phyloP scores from a whole-genome alignment of 2,113 vertebrate species.

The Steatornis caripensis region DNA sequence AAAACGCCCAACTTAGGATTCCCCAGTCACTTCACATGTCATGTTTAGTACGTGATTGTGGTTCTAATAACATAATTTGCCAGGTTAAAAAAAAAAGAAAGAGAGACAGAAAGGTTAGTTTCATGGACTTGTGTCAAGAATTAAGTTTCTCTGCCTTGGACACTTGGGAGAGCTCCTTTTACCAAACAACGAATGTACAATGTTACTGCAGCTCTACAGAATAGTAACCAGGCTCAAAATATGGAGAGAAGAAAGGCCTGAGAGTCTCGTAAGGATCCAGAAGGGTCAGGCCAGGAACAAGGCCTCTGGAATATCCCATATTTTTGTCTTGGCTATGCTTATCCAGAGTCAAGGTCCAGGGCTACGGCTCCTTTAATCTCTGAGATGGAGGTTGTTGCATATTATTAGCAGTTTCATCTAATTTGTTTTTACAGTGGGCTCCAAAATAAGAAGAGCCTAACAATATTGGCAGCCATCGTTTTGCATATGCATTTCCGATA shows the following conservation, averaged over 20 bases:
- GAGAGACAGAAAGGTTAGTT: not conserved
- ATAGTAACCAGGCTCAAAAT: not conserved
- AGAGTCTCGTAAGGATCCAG: not conserved
- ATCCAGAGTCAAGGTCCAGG: not conserved
- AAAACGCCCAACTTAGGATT: conserved; percentile 4
- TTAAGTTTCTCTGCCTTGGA: not conserved
- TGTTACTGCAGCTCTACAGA: not conserved
- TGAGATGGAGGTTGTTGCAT: not conserved
- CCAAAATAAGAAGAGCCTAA: not conserved
- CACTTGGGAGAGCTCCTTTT: conserved; percentile 22
- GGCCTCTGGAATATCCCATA: not conserved
- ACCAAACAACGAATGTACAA: not conserved
- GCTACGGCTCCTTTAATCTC: not conserved
- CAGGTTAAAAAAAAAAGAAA: not conserved
- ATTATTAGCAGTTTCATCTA: not conserved
- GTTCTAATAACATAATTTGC: not conserved
- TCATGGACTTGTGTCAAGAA: not conserved
- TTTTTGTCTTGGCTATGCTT: not conserved
- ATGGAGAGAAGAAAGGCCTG: not conserved
- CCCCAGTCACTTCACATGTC: not conserved
- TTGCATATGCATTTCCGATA: not conserved
- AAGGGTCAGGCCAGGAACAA: not conserved
- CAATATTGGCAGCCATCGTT: not conserved
- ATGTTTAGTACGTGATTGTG: not conserved
- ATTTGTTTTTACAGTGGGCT: not conserved